A percentile compares a stretch with the other conserved stretches of the same genome.
Conservation (phyloP, 2,797 vertebrate genomes). For the Parambassis ranga region DNA sequence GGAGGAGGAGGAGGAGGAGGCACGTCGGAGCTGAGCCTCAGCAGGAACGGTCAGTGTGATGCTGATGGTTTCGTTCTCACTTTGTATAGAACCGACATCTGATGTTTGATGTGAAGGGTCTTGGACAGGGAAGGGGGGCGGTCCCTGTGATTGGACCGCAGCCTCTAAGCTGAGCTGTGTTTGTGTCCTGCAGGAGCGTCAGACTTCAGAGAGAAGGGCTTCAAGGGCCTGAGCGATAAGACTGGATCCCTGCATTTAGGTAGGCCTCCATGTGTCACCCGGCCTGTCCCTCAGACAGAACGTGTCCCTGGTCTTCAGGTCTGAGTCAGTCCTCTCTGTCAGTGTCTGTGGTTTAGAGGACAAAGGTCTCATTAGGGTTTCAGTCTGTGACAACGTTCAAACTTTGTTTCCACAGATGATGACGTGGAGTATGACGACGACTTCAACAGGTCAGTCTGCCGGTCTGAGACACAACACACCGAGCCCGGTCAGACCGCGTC, state of each 20-base stretch:
- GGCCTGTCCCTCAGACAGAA: no score
- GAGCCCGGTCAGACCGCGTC: no score
- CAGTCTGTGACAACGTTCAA: rapidly evolving
- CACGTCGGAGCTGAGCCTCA: constrained; percentile 64
- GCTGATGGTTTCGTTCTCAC: neutral
- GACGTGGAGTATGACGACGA: constrained; percentile 92
- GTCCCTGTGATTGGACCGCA: no score
- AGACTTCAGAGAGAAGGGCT: constrained; percentile 52
- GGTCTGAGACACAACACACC: no score
- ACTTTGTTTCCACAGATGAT: constrained; percentile 80
- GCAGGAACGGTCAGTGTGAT: constrained; percentile 70
- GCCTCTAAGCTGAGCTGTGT: neutral
- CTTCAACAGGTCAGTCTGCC: constrained; percentile 81
- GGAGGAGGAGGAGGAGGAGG: constrained; percentile 56
- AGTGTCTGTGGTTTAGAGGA: no score
- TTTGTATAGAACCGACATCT: neutral
- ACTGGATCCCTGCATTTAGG: constrained; percentile 80
- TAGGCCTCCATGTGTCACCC: neutral
- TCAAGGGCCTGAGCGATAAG: constrained; percentile 71
- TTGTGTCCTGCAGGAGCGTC: constrained; percentile 24
- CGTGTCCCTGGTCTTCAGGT: no score
- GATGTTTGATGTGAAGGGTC: no score
- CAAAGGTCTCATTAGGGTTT: no score
- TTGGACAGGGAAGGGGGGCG: no score
- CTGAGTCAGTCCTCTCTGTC: no score